phyloP scores from a whole-genome alignment of 2,888 invertebrate genomes.

The Clanis bilineata region DNA sequence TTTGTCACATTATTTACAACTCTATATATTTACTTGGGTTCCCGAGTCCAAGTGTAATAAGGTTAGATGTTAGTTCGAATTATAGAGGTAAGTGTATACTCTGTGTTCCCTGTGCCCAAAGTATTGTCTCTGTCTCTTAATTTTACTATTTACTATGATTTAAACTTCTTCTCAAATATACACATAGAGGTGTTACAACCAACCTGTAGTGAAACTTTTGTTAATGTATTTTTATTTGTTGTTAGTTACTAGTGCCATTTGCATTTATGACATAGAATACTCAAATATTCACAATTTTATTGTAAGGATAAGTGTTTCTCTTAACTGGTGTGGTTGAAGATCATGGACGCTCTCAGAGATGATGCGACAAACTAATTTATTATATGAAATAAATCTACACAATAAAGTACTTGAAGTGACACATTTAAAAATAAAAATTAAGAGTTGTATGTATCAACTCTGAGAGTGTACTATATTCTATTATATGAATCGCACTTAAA shows the following conservation, averaged over 20 bases:
- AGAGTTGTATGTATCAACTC: not conserved
- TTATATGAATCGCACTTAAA: slow-evolving; percentile 2
- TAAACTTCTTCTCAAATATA: not conserved
- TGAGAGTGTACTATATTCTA: not conserved
- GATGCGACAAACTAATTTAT: not conserved
- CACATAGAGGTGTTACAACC: slow-evolving; percentile 13
- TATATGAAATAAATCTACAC: too few species aligned
- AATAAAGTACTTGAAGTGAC: too few species aligned
- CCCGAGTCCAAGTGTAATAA: not conserved
- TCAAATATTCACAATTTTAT: slow-evolving; percentile 14
- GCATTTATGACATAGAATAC: slow-evolving; percentile 13
- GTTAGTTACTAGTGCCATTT: slow-evolving; percentile 12
- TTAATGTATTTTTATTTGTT: not conserved
- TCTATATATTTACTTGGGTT: too few species aligned
- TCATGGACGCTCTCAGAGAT: not conserved
- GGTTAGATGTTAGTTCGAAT: slow-evolving; percentile 1
- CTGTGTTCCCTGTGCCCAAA: slow-evolving; percentile 1
- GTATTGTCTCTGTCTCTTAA: not conserved
- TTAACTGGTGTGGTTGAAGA: not conserved
- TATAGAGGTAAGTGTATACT: slow-evolving; percentile 4
- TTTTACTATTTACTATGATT: slow-evolving; percentile 1
- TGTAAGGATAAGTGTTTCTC: slow-evolving; percentile 7
- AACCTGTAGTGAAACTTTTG: not conserved
- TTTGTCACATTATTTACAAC: too few species aligned
- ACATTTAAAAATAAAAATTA: not conserved